Evolutionary conservation across 2,888 invertebrate genomes (phyloP).

Genomic region (Flabesymbios commensalis): DNA sequence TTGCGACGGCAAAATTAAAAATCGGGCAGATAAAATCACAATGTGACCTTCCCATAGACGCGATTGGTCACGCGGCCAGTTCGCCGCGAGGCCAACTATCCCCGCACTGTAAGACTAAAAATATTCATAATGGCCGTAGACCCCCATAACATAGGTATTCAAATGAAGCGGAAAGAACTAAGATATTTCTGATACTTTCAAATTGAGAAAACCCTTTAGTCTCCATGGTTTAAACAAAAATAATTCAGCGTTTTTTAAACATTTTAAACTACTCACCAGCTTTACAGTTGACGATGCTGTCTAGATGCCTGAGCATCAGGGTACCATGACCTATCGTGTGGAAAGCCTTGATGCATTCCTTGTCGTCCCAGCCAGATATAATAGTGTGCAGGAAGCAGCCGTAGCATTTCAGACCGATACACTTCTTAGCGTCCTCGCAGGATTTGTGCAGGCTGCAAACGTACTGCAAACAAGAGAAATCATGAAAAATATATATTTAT

Average conservation of each 20-base stretch:
- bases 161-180: too few relatives aligned
- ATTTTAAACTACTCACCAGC: constrained; percentile 42
- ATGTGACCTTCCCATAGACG: too few relatives aligned
- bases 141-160: too few relatives aligned
- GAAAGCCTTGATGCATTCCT: constrained; percentile 55
- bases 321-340: constrained; percentile 47
- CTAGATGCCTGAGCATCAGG: constrained; percentile 47
- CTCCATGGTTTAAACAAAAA: neutral
- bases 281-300: constrained; percentile 46
- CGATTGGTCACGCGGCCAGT: too few relatives aligned
- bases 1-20: too few relatives aligned
- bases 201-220: too few relatives aligned
- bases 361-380: constrained; percentile 61
- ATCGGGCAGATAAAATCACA: too few relatives aligned
- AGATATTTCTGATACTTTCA: too few relatives aligned
- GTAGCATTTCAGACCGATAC: constrained; percentile 53
- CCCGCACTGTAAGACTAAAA: too few relatives aligned
- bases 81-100: too few relatives aligned
- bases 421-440: constrained; percentile 44
- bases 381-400: constrained; percentile 59
- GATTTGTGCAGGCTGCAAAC: constrained; percentile 34
- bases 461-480: constrained; percentile 21
- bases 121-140: too few relatives aligned
- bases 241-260: neutral
- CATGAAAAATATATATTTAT: too few relatives aligned